Base-by-base conservation (phyloP, 2,113 vertebrate species). In the Sceloporus undulatus region DNA sequence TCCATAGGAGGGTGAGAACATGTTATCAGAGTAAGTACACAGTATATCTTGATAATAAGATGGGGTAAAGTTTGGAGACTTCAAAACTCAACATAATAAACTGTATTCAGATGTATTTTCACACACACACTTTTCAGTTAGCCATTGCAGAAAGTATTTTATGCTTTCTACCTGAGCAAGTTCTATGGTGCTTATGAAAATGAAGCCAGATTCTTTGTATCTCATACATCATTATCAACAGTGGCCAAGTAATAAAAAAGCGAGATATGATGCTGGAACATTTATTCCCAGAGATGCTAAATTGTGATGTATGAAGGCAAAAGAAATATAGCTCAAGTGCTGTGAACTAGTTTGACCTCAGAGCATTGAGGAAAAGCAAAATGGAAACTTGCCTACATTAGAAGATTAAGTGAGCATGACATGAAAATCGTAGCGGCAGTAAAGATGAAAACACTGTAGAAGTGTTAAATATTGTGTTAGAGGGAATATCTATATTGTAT, bases 371-470 rank as follows among this genome's bases (percentile, higher is more conserved):
- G 34, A 23, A 73, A 84, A 87, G 25, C 71, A 88, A 75, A 79
- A 84, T 87, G 52, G 77, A 77, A 79, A 6, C 23, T 87, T 79
- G 16, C 52, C 85, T 87, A 73, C 18, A n/a, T 90, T 77, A 52
- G 29, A 62, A 78, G 59, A 80, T 59, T 85, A 82, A 71, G n/a
- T 73, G 74, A 88, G 40, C 73, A 66, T 1, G 1, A 88, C 85
- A 83, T 1, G 48, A 84, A 90, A 87, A 27, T 6, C 29, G 83
- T 2, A 23, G 13, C 71, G 13, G 77, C 25, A 65, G 54, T 40
- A 84, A 88, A 84, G 65, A 88, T 84, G 87, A 78, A 84, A 88
- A 83, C 87, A 88, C 74, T 54, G 48, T 84, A 78, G 19, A 76
- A 79, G 7, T 59, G 66, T 27, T 25, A 82, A 59, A 13, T 66